Evolutionary conservation across 2,888 invertebrate species (phyloP).

Genomic region (Caenorhabditis japonica): DNA sequence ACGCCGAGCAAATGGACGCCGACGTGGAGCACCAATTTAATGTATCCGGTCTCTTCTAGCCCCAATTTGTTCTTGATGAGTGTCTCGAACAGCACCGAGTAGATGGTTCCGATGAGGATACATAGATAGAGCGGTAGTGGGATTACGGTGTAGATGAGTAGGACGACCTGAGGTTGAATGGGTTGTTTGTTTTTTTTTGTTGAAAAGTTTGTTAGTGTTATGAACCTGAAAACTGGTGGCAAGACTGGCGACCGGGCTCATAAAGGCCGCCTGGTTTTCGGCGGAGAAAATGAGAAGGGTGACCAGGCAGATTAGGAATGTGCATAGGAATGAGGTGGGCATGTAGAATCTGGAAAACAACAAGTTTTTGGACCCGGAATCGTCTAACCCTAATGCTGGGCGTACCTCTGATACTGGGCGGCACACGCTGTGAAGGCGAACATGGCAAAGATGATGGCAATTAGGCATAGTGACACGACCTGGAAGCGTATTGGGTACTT

Average conservation of each 20-base stretch:
- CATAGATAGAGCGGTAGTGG: conserved; percentile 91
- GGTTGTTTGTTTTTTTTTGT: too few relatives aligned
- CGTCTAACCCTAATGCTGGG: too few relatives aligned
- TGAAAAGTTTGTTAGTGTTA: too few relatives aligned
- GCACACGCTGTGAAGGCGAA: conserved; percentile 79
- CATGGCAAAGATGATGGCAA: conserved; percentile 76
- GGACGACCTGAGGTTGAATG: conserved; percentile 88
- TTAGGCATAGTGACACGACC: conserved; percentile 79
- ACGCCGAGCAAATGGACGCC: conserved; percentile 92
- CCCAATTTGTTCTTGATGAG: conserved; percentile 79
- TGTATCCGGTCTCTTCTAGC: conserved; percentile 50
- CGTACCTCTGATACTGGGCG: conserved; percentile 77
- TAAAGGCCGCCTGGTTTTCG: conserved; percentile 72
- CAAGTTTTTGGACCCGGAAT: too few relatives aligned
- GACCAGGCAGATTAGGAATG: conserved; percentile 77
- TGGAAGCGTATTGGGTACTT: conserved; percentile 59
- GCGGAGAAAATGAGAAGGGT: conserved; percentile 73
- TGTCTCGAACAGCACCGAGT: conserved; percentile 89
- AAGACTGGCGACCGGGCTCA: conserved; percentile 77
- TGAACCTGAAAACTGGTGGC: conserved; percentile 76
- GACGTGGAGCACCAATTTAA: conserved; percentile 84
- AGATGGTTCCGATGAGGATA: conserved; percentile 85
- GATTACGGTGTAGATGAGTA: conserved; percentile 92
- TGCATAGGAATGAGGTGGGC: conserved; percentile 83
- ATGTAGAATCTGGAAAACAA: conserved; percentile 73